A percentile compares a stretch with the other conserved stretches of the same genome.
Evolutionary conservation across 2,797 vertebrate species (phyloP).

Genomic region (Microchirus variegatus): DNA sequence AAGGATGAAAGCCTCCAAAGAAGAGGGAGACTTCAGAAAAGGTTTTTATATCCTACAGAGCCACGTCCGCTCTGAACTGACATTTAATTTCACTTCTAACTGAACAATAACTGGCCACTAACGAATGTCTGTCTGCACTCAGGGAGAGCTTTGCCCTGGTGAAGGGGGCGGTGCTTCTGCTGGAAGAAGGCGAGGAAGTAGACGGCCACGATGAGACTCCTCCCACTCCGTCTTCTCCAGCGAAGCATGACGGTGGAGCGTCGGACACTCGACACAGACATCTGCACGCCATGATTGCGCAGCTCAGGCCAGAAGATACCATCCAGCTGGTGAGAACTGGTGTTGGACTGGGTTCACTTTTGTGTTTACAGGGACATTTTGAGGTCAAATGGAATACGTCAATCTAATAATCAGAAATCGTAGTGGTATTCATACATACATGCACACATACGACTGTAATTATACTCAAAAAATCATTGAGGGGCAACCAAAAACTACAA

Average conservation of each 20-base stretch:
- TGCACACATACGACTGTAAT: no score
- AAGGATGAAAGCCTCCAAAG: constrained; percentile 79
- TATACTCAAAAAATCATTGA: no score
- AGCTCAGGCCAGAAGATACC: constrained; percentile 89
- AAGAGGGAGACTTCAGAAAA: constrained; percentile 83
- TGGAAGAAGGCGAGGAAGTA: constrained; percentile 82
- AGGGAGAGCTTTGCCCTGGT: constrained; percentile 96
- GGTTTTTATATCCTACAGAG: constrained; percentile 56
- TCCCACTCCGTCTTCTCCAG: constrained; percentile 18
- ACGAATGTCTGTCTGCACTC: constrained; percentile 5
- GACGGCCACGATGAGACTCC: constrained; percentile 48
- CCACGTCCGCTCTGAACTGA: background rate
- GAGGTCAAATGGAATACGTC: no score
- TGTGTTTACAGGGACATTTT: no score
- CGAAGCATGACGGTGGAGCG: constrained; percentile 31
- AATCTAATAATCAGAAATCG: no score
- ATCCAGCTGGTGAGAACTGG: constrained; percentile 87
- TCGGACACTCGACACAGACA: constrained; percentile 77
- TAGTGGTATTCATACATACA: no score
- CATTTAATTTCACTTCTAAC: background rate
- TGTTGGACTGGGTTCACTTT: no score
- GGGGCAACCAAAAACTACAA: no score
- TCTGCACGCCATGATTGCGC: constrained; percentile 89
- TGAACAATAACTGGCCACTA: background rate
- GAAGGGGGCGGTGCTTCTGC: constrained; percentile 87